A percentile compares a stretch with the other conserved stretches of the same genome.
These are phyloP conservation scores for Cynopterus brachyotis DNA, from an alignment of 2,113 vertebrate species.

Conservation along the genomic window DNA sequence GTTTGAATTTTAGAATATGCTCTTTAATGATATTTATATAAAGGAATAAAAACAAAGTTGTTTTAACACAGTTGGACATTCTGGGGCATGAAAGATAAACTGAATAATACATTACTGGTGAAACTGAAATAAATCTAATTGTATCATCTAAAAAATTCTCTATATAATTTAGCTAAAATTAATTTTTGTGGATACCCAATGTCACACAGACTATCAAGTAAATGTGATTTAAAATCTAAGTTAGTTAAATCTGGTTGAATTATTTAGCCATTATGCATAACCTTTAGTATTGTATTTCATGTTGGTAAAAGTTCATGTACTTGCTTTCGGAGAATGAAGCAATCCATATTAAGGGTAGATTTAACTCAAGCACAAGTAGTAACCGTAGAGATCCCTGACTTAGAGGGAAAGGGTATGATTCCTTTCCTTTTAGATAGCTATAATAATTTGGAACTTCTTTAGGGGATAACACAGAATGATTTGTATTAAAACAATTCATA, in stretches of 20 bases:
- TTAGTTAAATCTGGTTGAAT: background rate
- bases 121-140: constrained; percentile 30
- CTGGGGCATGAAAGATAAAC: background rate
- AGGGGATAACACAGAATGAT: background rate
- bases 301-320: background rate
- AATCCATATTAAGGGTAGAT: background rate
- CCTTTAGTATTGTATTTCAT: background rate
- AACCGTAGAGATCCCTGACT: background rate
- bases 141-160: background rate
- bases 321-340: background rate
- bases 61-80: background rate
- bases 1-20: background rate
- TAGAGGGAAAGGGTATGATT: background rate
- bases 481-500: background rate
- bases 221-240: background rate
- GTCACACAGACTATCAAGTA: background rate
- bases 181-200: background rate
- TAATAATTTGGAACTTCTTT: background rate
- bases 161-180: constrained; percentile 10
- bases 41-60: background rate
- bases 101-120: background rate
- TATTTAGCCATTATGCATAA: background rate
- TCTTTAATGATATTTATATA: background rate
- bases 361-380: constrained; percentile 25
- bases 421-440: background rate